Percentiles rank a stretch among this genome's conserved stretches.
phyloP scores from a whole-genome alignment of 2,113 vertebrate species.

The Rhea americana region DNA sequence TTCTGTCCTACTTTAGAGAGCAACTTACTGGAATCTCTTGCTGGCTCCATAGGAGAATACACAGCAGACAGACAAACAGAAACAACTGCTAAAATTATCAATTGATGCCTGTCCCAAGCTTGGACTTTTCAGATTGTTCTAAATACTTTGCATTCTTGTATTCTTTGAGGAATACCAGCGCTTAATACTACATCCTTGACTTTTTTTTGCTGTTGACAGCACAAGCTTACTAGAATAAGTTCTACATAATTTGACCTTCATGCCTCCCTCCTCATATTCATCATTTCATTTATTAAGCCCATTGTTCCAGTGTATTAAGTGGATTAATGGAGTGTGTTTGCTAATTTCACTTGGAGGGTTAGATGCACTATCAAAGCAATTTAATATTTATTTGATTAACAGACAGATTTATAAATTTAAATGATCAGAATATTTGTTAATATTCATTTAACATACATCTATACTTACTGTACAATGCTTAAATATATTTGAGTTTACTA shows the following conservation, averaged over 20 bases:
- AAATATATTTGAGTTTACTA: background rate
- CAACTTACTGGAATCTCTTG: background rate
- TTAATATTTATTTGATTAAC: background rate
- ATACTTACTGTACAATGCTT: background rate
- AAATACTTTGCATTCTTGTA: background rate
- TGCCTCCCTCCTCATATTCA: background rate
- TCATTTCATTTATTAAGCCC: background rate
- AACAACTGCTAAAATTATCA: background rate
- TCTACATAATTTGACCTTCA: background rate
- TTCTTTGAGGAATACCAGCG: background rate
- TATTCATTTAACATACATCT: background rate
- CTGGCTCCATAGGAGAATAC: background rate
- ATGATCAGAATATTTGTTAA: accelerated
- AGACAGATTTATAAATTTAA: background rate
- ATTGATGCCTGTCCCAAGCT: background rate
- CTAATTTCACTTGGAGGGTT: background rate
- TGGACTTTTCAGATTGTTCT: background rate
- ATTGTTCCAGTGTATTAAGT: background rate
- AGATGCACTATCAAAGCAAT: background rate
- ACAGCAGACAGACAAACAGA: background rate
- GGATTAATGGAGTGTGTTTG: background rate
- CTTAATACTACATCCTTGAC: background rate
- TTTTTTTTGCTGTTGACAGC: background rate
- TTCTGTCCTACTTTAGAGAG: background rate
- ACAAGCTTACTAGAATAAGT: background rate